These are phyloP conservation scores for Lanius ludovicianus DNA, from an alignment of 2,113 vertebrate species.

Conservation along the genomic window DNA sequence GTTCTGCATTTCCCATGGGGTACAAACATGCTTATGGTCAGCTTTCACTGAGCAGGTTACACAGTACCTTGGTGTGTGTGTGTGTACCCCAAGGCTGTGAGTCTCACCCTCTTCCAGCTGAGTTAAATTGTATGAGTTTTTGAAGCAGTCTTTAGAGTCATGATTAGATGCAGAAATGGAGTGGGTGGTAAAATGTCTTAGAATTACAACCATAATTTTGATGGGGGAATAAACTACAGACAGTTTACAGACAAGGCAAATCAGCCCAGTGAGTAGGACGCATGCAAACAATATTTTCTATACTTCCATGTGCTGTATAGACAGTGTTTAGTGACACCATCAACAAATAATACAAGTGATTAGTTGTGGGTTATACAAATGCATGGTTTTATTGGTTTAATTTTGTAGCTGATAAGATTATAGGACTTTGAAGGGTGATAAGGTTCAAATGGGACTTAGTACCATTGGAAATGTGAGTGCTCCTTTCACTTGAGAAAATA, in stretches of 20 bases:
- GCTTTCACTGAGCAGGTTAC: background rate
- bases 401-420: background rate
- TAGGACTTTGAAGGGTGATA: background rate
- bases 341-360: background rate
- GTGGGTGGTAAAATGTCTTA: background rate
- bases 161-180: background rate
- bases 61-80: background rate
- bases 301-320: background rate
- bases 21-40: background rate
- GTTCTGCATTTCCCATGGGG: background rate
- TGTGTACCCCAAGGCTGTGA: background rate
- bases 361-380: background rate
- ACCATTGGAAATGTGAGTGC: background rate
- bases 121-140: background rate
- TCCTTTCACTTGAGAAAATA: background rate
- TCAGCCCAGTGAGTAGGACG: background rate
- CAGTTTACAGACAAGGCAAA: background rate
- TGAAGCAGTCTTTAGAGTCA: background rate
- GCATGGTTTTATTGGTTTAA: background rate
- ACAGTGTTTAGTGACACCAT: background rate
- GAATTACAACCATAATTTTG: background rate
- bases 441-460: background rate
- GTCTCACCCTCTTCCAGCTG: background rate
- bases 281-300: background rate
- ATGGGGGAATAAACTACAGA: background rate